Conservation (phyloP, 2,113 vertebrate species). For the Piliocolobus tephrosceles region DNA sequence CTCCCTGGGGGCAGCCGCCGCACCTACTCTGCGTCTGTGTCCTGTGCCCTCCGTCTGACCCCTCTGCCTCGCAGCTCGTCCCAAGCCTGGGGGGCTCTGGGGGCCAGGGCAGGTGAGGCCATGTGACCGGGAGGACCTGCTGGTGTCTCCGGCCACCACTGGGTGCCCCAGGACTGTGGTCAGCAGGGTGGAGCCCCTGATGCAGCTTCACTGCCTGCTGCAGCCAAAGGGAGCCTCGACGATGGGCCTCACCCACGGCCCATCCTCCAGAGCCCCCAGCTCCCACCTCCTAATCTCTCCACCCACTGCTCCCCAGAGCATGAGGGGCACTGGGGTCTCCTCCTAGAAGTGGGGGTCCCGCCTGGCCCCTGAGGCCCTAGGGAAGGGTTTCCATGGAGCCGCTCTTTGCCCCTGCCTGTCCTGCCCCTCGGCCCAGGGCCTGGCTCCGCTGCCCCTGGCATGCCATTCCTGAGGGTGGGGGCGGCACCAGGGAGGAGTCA, state of each 20-base stretch:
- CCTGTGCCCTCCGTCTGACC: not conserved
- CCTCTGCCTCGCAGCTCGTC: not conserved
- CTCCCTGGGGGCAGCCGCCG: not conserved
- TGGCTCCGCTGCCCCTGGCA: not conserved
- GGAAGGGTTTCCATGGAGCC: not conserved
- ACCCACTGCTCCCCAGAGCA: too few species aligned
- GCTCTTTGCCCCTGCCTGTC: too few species aligned
- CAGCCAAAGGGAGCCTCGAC: not conserved
- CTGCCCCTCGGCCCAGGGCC: not conserved
- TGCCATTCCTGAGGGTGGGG: not conserved
- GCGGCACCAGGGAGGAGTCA: not conserved
- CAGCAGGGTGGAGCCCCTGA: not conserved
- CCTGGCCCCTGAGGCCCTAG: not conserved
- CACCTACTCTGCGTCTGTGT: rapidly evolving
- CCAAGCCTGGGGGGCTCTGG: not conserved
- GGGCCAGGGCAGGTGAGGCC: not conserved
- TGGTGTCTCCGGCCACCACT: not conserved
- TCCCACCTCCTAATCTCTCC: not conserved
- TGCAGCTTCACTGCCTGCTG: rapidly evolving
- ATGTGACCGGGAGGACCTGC: rapidly evolving
- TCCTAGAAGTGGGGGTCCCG: not conserved
- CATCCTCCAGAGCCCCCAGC: not conserved
- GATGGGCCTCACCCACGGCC: rapidly evolving
- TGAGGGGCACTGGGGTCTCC: not conserved
- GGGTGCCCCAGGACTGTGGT: rapidly evolving